Base-by-base conservation (phyloP, 2,888 invertebrate genomes). In the Ennomos fuscantarius region DNA sequence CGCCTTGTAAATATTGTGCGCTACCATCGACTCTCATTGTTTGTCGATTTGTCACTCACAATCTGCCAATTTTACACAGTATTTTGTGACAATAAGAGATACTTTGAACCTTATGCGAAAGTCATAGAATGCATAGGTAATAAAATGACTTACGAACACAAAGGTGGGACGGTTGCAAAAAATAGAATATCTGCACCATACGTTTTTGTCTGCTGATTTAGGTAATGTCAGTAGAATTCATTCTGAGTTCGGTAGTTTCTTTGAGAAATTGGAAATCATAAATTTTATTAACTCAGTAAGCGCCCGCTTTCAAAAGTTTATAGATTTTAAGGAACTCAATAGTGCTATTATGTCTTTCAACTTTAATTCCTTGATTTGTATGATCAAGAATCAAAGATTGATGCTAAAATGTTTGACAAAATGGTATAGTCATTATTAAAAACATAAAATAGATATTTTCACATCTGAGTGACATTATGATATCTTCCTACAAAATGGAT, bases 21-120 rank as follows among this genome's bases (percentile, higher is more conserved):
- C 81, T 82, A 79, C 78, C 76, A 78, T 80, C 82, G 84, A 82
- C 82, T 82, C 81, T 82, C 82, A 84, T 86, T 87, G 86, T 87
- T 85, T 81, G 80, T 49, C 58, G 49, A 56, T 56, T 60, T 40
- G 55, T 55, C 48, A 46, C 31, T 49, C 33, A 37, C n/a, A 40
- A 36, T 42, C 44, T 44, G 53, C 42, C 56, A 13, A 42, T 56
- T 51, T 41, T 35, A 45, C 46, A 46, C 33, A 36, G 40, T 44
- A 24, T 45, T 53, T 48, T 46, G 10, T 11, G 42, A 34, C 24
- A 2, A 13, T 9, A 33, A 24, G 36, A 11, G 15, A 9, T 1
- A 42, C 31, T 8, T 8, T 13, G 8, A 40, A 40, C 8, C 11
- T 36, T 40, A 13, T 40, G 8, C 13, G 40, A 40, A 15, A 13